Percentiles rank a stretch among this genome's conserved stretches.
Evolutionary conservation across 2,113 vertebrate genomes (phyloP).

Genomic region (Pseudonaja textilis): DNA sequence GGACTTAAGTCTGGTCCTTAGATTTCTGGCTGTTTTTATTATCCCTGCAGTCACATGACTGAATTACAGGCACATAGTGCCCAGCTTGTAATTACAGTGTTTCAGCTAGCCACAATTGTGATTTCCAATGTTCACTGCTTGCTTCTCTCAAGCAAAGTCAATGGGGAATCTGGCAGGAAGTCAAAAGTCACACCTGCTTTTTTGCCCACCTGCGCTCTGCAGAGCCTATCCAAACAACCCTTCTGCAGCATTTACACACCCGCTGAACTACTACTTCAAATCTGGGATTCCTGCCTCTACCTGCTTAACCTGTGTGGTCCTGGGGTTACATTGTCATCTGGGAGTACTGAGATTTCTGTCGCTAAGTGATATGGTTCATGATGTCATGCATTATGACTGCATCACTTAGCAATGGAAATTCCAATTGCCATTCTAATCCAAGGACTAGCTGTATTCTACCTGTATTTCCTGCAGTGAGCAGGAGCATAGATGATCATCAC

Average conservation of each 20-base stretch:
- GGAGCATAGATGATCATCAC: background rate
- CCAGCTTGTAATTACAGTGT: background rate
- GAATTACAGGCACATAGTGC: background rate
- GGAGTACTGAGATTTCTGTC: background rate
- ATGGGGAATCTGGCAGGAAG: background rate
- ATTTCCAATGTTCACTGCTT: background rate
- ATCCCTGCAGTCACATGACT: background rate
- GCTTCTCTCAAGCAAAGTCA: background rate
- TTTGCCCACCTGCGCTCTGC: background rate
- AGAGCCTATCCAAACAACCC: background rate
- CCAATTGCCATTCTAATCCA: background rate
- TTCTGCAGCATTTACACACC: background rate
- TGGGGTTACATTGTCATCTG: background rate
- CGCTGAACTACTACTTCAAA: background rate
- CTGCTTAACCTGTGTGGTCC: background rate
- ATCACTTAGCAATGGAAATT: background rate
- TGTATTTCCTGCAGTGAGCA: background rate
- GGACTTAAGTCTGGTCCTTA: background rate
- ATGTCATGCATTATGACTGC: background rate
- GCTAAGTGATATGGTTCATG: background rate
- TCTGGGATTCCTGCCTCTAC: background rate
- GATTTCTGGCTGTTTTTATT: background rate
- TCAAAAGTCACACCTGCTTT: background rate
- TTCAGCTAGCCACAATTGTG: background rate
- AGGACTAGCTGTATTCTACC: background rate